Conservation (phyloP, 1,140 invertebrate genomes). For the Tetranychus cinnabarinus region DNA sequence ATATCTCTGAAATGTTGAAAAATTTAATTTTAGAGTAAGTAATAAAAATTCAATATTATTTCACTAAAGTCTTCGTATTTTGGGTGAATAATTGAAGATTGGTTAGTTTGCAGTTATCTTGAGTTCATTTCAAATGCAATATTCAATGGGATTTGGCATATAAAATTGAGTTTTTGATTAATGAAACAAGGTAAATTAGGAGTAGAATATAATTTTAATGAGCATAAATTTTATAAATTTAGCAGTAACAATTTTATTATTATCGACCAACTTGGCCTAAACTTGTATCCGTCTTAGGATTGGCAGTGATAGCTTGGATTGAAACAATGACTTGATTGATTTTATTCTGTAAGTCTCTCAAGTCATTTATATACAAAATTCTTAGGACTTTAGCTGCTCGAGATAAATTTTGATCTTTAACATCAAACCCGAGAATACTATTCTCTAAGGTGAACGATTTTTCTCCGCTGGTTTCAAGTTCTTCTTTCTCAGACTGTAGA, state of each 20-base stretch:
- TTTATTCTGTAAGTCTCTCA: conserved; percentile 68
- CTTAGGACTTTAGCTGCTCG: conserved; percentile 53
- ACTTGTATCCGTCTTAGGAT: conserved; percentile 87
- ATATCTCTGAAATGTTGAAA: no score
- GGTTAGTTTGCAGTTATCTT: no score
- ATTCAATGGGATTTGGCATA: no score
- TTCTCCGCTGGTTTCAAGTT: conserved; percentile 18
- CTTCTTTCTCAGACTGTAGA: not conserved
- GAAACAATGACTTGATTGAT: conserved; percentile 82
- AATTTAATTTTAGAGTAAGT: no score
- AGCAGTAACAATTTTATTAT: not conserved
- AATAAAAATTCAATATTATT: no score
- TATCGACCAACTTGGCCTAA: conserved; percentile 63
- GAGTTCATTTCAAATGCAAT: no score
- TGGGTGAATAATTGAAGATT: no score
- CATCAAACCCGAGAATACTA: conserved; percentile 37
- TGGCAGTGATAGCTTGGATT: conserved; percentile 73
- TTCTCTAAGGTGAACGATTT: conserved; percentile 41
- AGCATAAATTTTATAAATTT: no score
- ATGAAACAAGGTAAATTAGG: no score
- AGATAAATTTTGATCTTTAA: conserved; percentile 35
- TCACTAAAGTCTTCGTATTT: no score
- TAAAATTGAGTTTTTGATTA: no score
- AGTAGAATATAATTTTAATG: no score
- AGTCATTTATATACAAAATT: conserved; percentile 67